Percentiles rank a stretch among this genome's conserved stretches.
These are phyloP conservation scores for Fringilla coelebs DNA, from an alignment of 2,797 vertebrate species.

Conservation along the genomic window DNA sequence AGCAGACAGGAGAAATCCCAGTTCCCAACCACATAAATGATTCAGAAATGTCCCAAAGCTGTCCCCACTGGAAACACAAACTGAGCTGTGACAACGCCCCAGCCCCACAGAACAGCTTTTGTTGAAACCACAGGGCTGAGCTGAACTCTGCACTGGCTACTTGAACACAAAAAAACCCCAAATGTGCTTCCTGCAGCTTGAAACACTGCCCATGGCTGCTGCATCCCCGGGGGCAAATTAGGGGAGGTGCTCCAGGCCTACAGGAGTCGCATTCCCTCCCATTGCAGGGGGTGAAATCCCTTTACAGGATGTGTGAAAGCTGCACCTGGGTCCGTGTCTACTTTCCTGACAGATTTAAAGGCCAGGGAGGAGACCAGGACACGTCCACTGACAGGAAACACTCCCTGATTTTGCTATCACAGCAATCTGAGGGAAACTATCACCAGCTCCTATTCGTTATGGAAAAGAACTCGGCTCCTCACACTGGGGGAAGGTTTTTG, in stretches of 20 bases:
- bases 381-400: slow-evolving; percentile 35
- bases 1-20: slow-evolving; percentile 50
- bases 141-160: slow-evolving; percentile 45
- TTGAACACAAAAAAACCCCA: slow-evolving; percentile 33
- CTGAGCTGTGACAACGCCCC: background rate
- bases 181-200: slow-evolving; percentile 55
- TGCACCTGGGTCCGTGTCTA: slow-evolving; percentile 49
- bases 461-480: background rate
- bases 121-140: slow-evolving; percentile 25
- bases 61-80: background rate
- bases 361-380: slow-evolving; percentile 57
- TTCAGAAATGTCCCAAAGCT: background rate
- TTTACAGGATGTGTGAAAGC: slow-evolving; percentile 66
- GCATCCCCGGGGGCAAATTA: slow-evolving; percentile 43
- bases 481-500: background rate
- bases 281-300: slow-evolving; percentile 51
- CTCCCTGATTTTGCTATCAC: slow-evolving; percentile 49
- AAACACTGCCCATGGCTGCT: slow-evolving; percentile 12
- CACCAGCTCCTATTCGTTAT: background rate
- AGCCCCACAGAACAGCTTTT: slow-evolving; percentile 24
- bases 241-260: slow-evolving; percentile 39
- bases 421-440: background rate
- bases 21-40: background rate
- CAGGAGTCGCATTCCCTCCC: slow-evolving; percentile 12
- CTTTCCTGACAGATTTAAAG: slow-evolving; percentile 63